phyloP scores from a whole-genome alignment of 2,888 invertebrate genomes.

The Pammene fasciana region DNA sequence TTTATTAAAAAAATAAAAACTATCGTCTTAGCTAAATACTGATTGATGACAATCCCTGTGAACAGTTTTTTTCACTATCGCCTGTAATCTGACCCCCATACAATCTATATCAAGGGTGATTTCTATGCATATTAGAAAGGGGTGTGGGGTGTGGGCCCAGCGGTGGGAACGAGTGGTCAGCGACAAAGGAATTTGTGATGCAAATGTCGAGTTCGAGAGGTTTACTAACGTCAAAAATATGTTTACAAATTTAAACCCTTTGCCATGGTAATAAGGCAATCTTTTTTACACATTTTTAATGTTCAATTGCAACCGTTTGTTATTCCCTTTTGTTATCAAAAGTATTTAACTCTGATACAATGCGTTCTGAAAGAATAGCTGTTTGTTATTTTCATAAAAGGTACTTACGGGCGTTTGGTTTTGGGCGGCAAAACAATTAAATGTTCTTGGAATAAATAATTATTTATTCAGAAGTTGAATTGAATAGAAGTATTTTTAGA shows the following conservation, averaged over 20 bases:
- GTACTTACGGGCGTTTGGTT: constrained; percentile 11
- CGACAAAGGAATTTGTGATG: constrained; percentile 34
- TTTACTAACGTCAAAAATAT: background rate
- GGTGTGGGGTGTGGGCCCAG: background rate
- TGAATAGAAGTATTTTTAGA: background rate
- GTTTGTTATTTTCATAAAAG: constrained; percentile 17
- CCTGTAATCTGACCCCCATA: constrained; percentile 16
- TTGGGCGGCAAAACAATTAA: constrained; percentile 3
- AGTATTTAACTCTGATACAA: constrained; percentile 22
- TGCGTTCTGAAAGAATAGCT: constrained; percentile 3
- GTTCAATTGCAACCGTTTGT: background rate
- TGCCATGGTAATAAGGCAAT: background rate
- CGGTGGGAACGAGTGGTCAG: constrained; percentile 26
- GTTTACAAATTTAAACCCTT: background rate
- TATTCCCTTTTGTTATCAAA: constrained; percentile 12
- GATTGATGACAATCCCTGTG: background rate
- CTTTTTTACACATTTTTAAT: background rate
- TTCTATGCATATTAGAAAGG: constrained; percentile 29
- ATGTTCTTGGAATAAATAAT: constrained; percentile 14
- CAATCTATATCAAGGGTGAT: constrained; percentile 25
- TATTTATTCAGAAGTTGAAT: background rate
- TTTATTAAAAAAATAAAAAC: too few species aligned
- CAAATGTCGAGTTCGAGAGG: constrained; percentile 10
- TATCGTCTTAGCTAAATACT: too few species aligned
- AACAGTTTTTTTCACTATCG: background rate